Conservation (phyloP, 1,140 invertebrate genomes). For the Drosophila athabasca region DNA sequence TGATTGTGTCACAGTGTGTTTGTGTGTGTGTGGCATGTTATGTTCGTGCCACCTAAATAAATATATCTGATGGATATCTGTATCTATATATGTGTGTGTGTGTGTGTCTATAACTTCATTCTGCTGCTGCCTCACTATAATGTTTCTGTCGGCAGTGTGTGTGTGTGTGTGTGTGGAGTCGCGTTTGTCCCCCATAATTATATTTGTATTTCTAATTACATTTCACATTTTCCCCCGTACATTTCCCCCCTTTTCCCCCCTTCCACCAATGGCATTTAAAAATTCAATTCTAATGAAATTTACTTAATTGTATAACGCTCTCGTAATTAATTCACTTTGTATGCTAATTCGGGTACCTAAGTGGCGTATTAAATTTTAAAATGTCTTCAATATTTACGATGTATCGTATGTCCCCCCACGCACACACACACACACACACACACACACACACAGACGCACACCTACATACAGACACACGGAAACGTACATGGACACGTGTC, state of each 20-base stretch:
- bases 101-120: constrained; percentile 34
- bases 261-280: constrained; percentile 63
- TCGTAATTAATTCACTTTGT: constrained; percentile 82
- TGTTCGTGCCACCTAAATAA: neutral
- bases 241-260: no score
- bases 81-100: constrained; percentile 10
- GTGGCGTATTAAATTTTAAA: constrained; percentile 81
- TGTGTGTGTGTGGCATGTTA: constrained; percentile 15
- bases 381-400: constrained; percentile 76
- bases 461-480: no score
- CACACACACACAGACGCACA: constrained; percentile 3
- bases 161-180: constrained; percentile 20
- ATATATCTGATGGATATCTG: constrained; percentile 2
- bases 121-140: constrained; percentile 8
- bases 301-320: constrained; percentile 81
- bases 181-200: constrained; percentile 59
- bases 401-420: constrained; percentile 41
- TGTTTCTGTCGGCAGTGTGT: neutral
- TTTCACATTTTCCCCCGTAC: constrained; percentile 30
- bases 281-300: constrained; percentile 81
- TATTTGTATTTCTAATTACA: constrained; percentile 80
- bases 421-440: no score
- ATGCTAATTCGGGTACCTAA: constrained; percentile 79
- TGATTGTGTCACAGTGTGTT: neutral
- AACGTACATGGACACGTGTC: constrained; percentile 51